Base-by-base conservation (phyloP, 1,140 invertebrate species). In the Trichonephila clavata region DNA sequence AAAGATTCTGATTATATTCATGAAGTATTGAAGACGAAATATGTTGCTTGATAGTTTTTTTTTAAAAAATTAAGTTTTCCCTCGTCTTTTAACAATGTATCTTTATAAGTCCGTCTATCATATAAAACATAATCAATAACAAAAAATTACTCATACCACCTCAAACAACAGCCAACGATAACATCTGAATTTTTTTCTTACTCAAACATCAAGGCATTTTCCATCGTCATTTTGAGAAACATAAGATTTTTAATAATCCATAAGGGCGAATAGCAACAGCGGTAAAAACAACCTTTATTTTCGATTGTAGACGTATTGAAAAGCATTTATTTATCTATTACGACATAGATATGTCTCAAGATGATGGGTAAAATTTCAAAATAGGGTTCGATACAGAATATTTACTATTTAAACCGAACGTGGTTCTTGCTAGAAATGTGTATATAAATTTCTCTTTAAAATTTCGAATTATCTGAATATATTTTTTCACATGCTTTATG, bases 231-330 rank as follows among this genome's bases (percentile, higher is more conserved):
- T 77, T 77, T 77, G 16, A 18, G 18, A 77, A 77, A 77, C 39
- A 77, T 20, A 39, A 16, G 71, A 39, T 77, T 77, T 77, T 77
- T 77, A 77, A 77, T 77, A 77, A 77, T 77, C 39, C 32, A 77
- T 77, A 77, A 77, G 71, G 32, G 71, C 16, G 32, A 39, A 16
- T 77, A 16, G 71, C 71, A 77, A 77, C 71, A 77, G 32, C 27
- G 71, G 71, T 39, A 32, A 77, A 77, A 77, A 16, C 71, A 20
- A 32, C 32, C 71, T 77, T 77, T 77, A 77, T 77, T 7, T 16
- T 18, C 32, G 27, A 27, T 39, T 77, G 71, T 39, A 77, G 71
- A 14, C 32, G 32, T 32, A 77, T 77, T 77, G 71, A 77, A 77
- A 77, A 77, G 27, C 14, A 77, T 39, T 77, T 77, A 77, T 39